Percentiles rank a stretch among this genome's conserved stretches.
Evolutionary conservation across 1,140 invertebrate genomes (phyloP).

Genomic region (Musca domestica): DNA sequence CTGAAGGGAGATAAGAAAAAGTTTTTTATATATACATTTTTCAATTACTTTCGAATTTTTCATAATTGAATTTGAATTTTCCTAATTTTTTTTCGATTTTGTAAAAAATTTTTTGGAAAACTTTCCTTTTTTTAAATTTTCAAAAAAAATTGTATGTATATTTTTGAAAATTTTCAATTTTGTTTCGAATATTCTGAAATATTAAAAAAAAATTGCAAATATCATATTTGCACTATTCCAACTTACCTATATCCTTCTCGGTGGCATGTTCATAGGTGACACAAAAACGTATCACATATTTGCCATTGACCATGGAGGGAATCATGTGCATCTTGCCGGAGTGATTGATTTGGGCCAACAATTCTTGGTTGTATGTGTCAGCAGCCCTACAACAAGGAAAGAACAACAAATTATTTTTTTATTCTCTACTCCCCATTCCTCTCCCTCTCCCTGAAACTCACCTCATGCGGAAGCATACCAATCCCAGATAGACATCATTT

Average conservation of each 20-base stretch:
- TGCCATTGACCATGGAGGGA: slow-evolving; percentile 73
- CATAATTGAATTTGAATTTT: no score
- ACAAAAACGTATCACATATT: slow-evolving; percentile 81
- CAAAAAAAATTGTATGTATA: background rate
- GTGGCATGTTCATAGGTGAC: slow-evolving; percentile 77
- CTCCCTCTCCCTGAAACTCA: slow-evolving; percentile 29
- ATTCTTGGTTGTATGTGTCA: slow-evolving; percentile 75
- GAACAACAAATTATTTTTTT: background rate
- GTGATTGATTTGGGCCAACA: slow-evolving; percentile 82
- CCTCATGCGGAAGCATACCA: slow-evolving; percentile 69
- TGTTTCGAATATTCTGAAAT: no score
- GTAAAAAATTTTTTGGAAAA: no score
- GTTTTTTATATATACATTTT: no score
- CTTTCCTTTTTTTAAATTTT: no score
- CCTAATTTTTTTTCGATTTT: no score
- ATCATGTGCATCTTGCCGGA: slow-evolving; percentile 90
- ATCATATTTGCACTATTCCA: background rate
- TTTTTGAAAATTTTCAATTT: no score
- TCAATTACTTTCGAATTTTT: no score
- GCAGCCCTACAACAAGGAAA: slow-evolving; percentile 56
- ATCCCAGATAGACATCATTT: slow-evolving; percentile 74
- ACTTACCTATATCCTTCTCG: slow-evolving; percentile 68
- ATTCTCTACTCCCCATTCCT: background rate
- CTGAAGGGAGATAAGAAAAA: no score
- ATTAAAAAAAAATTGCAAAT: background rate